Base-by-base conservation (phyloP, 2,113 vertebrate genomes). In the Kryptolebias marmoratus region DNA sequence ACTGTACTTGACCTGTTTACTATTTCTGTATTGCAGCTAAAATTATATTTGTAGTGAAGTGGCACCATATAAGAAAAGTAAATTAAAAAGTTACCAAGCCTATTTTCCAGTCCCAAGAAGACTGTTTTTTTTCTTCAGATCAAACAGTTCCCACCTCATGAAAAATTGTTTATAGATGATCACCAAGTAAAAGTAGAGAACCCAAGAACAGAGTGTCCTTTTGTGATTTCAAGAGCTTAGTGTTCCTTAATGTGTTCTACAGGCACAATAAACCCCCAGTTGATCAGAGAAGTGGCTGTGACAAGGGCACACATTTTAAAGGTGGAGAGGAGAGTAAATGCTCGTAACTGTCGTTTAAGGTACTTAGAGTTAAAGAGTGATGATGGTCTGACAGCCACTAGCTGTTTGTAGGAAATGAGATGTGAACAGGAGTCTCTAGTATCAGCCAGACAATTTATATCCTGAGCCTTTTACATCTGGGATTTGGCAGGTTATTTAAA, bases 401-500 rank as follows among this genome's bases (percentile, higher is more conserved):
- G 50, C n/a, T 49, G 58, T 36, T 47, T 47, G 45, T 15, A 47
- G 44, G 45, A 62, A 54, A 54, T 31, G 16, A 62, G 56, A 52
- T 7, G 28, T 36, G 49, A 65, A 22, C 77, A 53, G 30, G 16
- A 0, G 14, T 36, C 28, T 55, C 31, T 13, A 49, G 6, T 3
- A 66, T 72, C 54, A 16, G 50, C 45, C 4, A 13, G 16, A 18
- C 5, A 2, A 4, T 60, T 27, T 49, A 58, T 5, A 63, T 11
- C 39, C 32, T 14, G 14, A 63, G 48, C 18, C 52, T 12, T 10
- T 61, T 3, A 36, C 13, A 11, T 75, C 7, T 8, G 10, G 70
- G 52, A 63, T 63, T 45, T 15, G 59, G 22, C 56, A 12, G 58
- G 42, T 28, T 56, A 55, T 27, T 52, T 57, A 22, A 68, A 61